Conservation (phyloP, 2,113 vertebrate species). For the Scartelaos histophorus region DNA sequence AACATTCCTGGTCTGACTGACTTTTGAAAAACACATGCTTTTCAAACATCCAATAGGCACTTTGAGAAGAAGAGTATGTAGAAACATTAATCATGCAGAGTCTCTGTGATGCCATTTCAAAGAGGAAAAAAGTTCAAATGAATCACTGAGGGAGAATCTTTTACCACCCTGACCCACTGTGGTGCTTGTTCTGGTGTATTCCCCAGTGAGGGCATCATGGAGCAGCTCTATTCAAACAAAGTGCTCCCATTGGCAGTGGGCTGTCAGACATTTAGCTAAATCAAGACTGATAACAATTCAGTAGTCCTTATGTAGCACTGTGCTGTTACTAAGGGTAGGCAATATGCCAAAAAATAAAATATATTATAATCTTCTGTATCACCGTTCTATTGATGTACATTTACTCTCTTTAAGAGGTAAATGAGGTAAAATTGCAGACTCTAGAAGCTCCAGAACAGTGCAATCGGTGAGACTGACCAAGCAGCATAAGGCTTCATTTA, state of each 20-base stretch:
- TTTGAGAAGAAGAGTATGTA: conserved; percentile 37
- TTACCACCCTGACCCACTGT: conserved; percentile 16
- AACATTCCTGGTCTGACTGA: conserved; percentile 18
- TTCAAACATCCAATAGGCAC: conserved; percentile 47
- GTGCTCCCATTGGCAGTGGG: conserved; percentile 16
- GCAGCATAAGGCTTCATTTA: too few species aligned
- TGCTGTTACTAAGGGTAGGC: too few species aligned
- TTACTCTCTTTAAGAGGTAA: too few species aligned
- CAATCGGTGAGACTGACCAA: too few species aligned
- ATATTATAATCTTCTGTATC: too few species aligned
- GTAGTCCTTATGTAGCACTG: too few species aligned
- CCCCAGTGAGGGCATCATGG: conserved; percentile 30
- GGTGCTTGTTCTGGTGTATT: conserved; percentile 27
- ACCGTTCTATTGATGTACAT: too few species aligned
- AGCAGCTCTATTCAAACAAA: conserved; percentile 33
- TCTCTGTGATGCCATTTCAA: conserved; percentile 69
- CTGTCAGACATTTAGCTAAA: conserved; percentile 26
- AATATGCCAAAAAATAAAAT: too few species aligned
- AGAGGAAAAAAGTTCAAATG: conserved; percentile 64
- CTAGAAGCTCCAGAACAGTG: too few species aligned
- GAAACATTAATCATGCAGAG: conserved; percentile 63
- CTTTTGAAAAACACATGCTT: conserved; percentile 26
- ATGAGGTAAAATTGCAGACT: too few species aligned
- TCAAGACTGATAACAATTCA: too few species aligned
- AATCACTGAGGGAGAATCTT: conserved; percentile 53